These are phyloP conservation scores for Siphonodentalium dalli DNA, from an alignment of 2,888 invertebrate genomes.

Conservation along the genomic window DNA sequence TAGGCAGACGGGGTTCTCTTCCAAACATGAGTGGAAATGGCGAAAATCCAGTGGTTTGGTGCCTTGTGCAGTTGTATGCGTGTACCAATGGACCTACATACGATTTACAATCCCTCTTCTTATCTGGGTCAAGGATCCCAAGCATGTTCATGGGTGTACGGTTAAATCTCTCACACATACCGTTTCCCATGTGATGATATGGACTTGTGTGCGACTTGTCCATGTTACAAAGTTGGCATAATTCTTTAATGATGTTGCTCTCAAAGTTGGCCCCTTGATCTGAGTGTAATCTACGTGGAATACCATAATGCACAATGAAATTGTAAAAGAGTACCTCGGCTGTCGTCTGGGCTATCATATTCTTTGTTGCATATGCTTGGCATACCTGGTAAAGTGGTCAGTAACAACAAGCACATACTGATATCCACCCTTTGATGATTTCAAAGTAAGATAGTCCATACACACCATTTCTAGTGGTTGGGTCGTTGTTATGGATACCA, in stretches of 20 bases:
- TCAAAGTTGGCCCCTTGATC: slow-evolving; percentile 15
- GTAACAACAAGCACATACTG: slow-evolving; percentile 4
- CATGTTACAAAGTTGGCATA: slow-evolving; percentile 1
- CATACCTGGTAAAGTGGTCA: slow-evolving; percentile 10
- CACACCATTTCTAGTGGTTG: slow-evolving; percentile 3
- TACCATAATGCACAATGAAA: slow-evolving; percentile 3
- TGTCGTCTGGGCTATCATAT: slow-evolving; percentile 3
- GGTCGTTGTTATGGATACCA: slow-evolving; percentile 1
- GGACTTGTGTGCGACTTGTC: slow-evolving; percentile 3
- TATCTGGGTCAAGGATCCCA: not conserved
- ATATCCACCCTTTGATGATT: slow-evolving; percentile 3
- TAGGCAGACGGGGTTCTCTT: not conserved
- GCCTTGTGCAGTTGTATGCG: slow-evolving; percentile 2
- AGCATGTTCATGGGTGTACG: slow-evolving; percentile 1
- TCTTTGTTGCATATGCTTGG: not conserved
- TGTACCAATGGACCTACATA: slow-evolving; percentile 2
- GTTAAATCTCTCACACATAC: slow-evolving; percentile 7
- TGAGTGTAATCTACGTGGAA: slow-evolving; percentile 7
- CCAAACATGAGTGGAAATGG: slow-evolving; percentile 9
- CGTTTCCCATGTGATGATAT: slow-evolving; percentile 12
- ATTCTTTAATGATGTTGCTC: slow-evolving; percentile 5
- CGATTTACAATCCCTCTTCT: not conserved
- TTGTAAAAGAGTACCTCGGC: slow-evolving; percentile 1
- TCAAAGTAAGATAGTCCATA: slow-evolving; percentile 1
- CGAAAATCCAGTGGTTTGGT: slow-evolving; percentile 4